A percentile compares a stretch with the other conserved stretches of the same genome.
phyloP scores from a whole-genome alignment of 2,113 vertebrate species.

The Grammomys dolichurus region DNA sequence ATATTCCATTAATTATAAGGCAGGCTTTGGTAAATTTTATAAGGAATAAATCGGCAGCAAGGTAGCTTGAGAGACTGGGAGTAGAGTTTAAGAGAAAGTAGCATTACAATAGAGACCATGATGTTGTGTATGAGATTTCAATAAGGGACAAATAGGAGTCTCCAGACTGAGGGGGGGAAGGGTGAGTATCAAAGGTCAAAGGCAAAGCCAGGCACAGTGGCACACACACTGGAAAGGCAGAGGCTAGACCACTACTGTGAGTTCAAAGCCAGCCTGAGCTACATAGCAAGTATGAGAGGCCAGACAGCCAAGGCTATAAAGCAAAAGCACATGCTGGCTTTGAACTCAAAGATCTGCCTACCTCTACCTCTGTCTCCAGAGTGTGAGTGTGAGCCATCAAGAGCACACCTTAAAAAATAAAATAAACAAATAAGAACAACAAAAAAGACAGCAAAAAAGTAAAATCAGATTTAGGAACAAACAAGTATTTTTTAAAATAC shows the following conservation, averaged over 20 bases:
- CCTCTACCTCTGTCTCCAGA: background rate
- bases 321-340: background rate
- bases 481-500: background rate
- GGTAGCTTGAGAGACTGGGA: background rate
- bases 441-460: background rate
- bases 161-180: conserved; percentile 14
- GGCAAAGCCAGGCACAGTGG: background rate
- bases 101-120: background rate
- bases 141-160: background rate
- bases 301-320: background rate
- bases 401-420: background rate
- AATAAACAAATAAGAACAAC: background rate
- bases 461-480: background rate
- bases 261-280: background rate
- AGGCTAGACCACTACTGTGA: background rate
- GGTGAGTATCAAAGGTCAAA: background rate
- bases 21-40: background rate
- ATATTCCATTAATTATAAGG: background rate
- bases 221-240: background rate
- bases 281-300: background rate
- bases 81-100: background rate
- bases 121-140: background rate
- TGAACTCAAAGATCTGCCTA: background rate
- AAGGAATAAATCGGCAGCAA: conserved; percentile 28
- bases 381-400: background rate